Evolutionary conservation across 2,888 invertebrate species (phyloP).

Genomic region (Amorpha juglandis): DNA sequence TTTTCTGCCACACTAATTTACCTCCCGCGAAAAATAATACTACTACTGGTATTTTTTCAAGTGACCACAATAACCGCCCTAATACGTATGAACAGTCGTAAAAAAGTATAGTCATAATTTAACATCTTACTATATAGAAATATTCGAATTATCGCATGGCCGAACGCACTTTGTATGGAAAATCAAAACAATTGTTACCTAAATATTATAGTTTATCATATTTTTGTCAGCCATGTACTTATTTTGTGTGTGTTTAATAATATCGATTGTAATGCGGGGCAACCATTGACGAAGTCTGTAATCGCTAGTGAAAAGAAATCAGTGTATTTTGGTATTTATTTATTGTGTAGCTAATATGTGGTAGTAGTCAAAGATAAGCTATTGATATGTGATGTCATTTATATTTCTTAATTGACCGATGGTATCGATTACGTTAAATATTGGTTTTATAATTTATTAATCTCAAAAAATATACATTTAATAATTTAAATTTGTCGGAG

Average conservation of each 20-base stretch:
- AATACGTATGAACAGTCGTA: too few species aligned
- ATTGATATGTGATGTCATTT: too few species aligned
- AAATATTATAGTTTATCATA: not conserved
- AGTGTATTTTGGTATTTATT: not conserved
- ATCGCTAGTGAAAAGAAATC: not conserved
- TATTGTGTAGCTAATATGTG: not conserved
- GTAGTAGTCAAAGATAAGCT: not conserved
- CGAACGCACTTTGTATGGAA: not conserved
- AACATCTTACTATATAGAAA: too few species aligned
- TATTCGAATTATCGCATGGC: too few species aligned
- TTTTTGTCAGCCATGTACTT: constrained; percentile 16
- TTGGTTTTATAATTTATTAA: too few species aligned
- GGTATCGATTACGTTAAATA: too few species aligned
- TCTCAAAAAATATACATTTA: not conserved
- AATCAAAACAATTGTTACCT: constrained; percentile 1
- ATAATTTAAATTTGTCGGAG: not conserved
- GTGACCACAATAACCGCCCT: too few species aligned
- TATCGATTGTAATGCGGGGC: constrained; percentile 4
- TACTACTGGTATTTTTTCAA: too few species aligned
- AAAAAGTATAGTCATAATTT: too few species aligned
- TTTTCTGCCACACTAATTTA: too few species aligned
- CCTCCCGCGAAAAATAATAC: too few species aligned
- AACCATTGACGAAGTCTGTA: constrained; percentile 1
- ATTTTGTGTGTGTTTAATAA: not conserved
- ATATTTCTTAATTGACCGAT: too few species aligned